Percentiles rank a stretch among this genome's conserved stretches.
These are phyloP conservation scores for Agrochola macilenta DNA, from an alignment of 2,888 invertebrate species.

Conservation along the genomic window DNA sequence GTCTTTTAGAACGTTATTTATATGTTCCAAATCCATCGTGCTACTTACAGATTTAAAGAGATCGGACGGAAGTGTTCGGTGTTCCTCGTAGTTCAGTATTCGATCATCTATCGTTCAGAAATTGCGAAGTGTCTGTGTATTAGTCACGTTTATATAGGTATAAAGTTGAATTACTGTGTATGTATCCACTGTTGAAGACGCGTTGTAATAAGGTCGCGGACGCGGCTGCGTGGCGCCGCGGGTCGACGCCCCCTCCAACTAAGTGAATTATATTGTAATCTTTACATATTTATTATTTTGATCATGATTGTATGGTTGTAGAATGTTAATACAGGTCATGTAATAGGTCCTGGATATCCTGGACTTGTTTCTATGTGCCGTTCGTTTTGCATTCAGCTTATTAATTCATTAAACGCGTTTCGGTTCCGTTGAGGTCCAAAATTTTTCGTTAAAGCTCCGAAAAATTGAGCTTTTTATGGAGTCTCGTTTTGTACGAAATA, in stretches of 20 bases:
- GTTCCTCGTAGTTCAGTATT: conserved; percentile 48
- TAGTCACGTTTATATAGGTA: conserved; percentile 66
- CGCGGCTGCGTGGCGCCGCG: conserved; percentile 84
- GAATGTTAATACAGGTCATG: conserved; percentile 54
- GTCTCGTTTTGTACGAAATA: not conserved
- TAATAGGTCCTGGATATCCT: conserved; percentile 34
- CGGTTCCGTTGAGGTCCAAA: not conserved
- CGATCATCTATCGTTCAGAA: conserved; percentile 60
- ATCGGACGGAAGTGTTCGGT: conserved; percentile 62
- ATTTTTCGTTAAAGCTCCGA: not conserved
- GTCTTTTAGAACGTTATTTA: conserved; percentile 62
- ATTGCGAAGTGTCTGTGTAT: conserved; percentile 60
- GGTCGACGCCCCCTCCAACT: conserved; percentile 82
- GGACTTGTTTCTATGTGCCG: not conserved
- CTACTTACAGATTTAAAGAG: conserved; percentile 67
- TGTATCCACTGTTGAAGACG: conserved; percentile 68
- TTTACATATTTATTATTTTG: conserved; percentile 66
- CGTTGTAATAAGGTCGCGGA: conserved; percentile 86
- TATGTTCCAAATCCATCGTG: conserved; percentile 60
- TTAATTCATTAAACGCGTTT: not conserved
- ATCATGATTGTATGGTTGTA: conserved; percentile 50
- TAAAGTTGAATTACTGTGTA: conserved; percentile 67
- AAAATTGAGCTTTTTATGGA: not conserved
- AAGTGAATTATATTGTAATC: conserved; percentile 77
- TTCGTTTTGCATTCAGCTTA: not conserved